phyloP scores from a whole-genome alignment of 2,888 invertebrate genomes.

The Oconnorella tubifera region DNA sequence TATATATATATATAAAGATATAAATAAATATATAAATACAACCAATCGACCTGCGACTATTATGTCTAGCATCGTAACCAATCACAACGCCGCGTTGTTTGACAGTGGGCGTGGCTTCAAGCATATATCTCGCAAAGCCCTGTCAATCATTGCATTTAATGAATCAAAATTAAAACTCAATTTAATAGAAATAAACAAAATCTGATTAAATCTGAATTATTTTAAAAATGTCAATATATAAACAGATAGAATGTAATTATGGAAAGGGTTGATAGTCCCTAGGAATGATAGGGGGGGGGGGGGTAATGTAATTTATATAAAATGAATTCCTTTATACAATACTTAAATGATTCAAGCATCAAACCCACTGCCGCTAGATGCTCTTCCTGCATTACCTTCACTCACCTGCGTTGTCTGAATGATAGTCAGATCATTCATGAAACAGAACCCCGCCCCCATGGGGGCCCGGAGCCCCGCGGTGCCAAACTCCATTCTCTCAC shows the following conservation, averaged over 20 bases:
- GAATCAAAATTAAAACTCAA: not conserved
- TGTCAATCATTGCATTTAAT: slow-evolving; percentile 60
- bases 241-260: too few species aligned
- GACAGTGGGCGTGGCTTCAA: slow-evolving; percentile 63
- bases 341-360: too few species aligned
- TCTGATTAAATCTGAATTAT: not conserved
- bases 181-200: not conserved
- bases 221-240: too few species aligned
- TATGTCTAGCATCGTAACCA: slow-evolving; percentile 88
- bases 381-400: too few species aligned
- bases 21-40: not conserved
- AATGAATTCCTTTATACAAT: too few species aligned
- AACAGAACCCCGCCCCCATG: slow-evolving; percentile 88
- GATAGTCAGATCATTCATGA: slow-evolving; percentile 90
- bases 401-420: slow-evolving; percentile 71
- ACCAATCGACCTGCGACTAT: slow-evolving; percentile 72
- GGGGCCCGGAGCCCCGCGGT: slow-evolving; percentile 83
- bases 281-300: too few species aligned
- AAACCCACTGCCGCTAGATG: too few species aligned
- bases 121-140: slow-evolving; percentile 76
- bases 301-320: too few species aligned
- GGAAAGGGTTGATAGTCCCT: too few species aligned
- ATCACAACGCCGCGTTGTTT: slow-evolving; percentile 73
- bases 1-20: too few species aligned
- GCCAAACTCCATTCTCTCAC: slow-evolving; percentile 76